Base-by-base conservation (phyloP, 2,113 vertebrate genomes). In the Ginglymostoma cirratum region DNA sequence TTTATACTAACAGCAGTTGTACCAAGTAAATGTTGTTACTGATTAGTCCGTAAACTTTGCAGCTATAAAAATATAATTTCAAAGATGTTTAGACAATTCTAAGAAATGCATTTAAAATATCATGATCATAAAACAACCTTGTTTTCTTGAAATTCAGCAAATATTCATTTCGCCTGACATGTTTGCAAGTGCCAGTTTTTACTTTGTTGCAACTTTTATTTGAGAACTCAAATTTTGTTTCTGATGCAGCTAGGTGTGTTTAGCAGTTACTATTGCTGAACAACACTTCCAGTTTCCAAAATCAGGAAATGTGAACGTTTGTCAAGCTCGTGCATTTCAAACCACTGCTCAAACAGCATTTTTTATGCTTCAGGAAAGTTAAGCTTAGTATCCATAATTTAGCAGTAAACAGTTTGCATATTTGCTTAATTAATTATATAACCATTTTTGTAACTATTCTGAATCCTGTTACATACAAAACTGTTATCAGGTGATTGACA, bases 141-240 rank as follows among this genome's bases (percentile, higher is more conserved):
- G 12, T 61, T 70, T 42, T 94, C 38, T 69, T 45, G 66, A 94
- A 38, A 42, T 27, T 72, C 72, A 95, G 67, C 94, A 72, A 76
- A 95, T 52, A 48, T 52, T 45, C 42, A 42, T 72, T 72, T 52
- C 14, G 69, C 61, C 69, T 52, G 94, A 95, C 94, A 95, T 48
- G 23, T 95, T 95, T 97, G 97, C 97, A 97, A 97, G 97, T 97
- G 97, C 97, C 97, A 97, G 96, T 97, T 97, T 97, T 97, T 97
- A 97, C 97, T 97, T 97, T 97, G 97, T 98, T 98, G 97, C 97
- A 96, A 96, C 0, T 80, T 42, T 96, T 96, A 97, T 95, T 96
- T 97, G 96, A 89, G 93, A 96, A 96, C 97, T 96, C 95, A 97
- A 96, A 96, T 95, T 72, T 95, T 94, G 96, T 96, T 97, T 97